Percentiles rank a stretch among this genome's conserved stretches.
Conservation (phyloP, 2,797 vertebrate genomes). For the Microhierax caerulescens region DNA sequence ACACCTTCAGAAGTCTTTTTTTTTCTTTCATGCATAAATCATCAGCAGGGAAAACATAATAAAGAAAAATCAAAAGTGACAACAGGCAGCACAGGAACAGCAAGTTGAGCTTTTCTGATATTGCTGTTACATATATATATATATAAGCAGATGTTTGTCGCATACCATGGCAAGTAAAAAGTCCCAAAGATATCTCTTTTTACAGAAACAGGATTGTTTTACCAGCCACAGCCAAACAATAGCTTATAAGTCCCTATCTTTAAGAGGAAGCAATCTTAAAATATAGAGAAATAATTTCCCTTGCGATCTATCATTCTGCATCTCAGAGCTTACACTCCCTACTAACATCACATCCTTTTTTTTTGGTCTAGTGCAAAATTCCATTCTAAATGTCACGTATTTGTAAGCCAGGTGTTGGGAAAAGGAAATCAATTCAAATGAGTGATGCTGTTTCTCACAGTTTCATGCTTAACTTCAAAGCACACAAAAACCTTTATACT, state of each 20-base stretch:
- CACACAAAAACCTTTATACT: accelerated
- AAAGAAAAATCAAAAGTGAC: background rate
- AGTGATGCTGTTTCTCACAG: background rate
- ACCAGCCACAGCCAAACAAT: background rate
- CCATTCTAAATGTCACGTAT: background rate
- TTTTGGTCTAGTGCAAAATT: background rate
- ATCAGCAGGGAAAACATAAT: background rate
- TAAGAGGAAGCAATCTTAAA: background rate
- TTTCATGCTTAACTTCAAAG: background rate
- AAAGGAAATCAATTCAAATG: background rate
- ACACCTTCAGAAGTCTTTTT: background rate
- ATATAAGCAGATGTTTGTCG: background rate
- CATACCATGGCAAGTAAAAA: background rate
- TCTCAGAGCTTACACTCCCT: background rate
- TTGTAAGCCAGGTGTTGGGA: background rate
- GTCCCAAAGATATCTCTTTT: background rate
- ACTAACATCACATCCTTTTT: background rate
- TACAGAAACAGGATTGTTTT: background rate
- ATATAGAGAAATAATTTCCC: background rate
- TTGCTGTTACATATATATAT: background rate
- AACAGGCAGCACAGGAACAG: background rate
- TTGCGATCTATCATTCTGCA: no score
- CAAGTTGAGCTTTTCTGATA: background rate
- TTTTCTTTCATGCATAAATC: background rate
- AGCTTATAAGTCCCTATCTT: background rate